Base-by-base conservation (phyloP, 2,797 vertebrate genomes). In the Centroberyx gerrardi region DNA sequence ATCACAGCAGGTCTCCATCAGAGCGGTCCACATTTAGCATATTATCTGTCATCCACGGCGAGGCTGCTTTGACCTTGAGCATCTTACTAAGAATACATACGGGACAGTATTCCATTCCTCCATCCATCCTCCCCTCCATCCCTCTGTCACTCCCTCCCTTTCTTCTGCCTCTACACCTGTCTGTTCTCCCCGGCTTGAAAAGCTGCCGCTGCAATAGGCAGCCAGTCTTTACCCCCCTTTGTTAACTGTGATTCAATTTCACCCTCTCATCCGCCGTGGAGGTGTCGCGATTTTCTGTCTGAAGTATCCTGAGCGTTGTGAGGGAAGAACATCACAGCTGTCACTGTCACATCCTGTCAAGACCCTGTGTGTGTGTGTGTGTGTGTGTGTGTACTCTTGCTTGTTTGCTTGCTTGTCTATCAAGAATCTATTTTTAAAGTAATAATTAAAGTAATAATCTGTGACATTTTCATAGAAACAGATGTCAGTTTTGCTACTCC, bases 41-140 rank as follows among this genome's bases (percentile, higher is more conserved):
- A 36, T 81, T 67, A 62, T 87, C 79, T 72, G 74, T 89, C 88
- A 79, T 87, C 68, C 76, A 67, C 8, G 55, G 61, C 4, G 56
- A 75, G 18, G n/a, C 61, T 40, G 71, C 72, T 75, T 61, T 78
- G 84, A 90, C 89, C 87, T 90, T 86, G 77, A 81, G 67, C 42
- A 72, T 72, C 52, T 72, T 12, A 64, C 58, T 38, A 66, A 75
- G 55, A 82, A 70, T 40, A 69, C 63, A 53, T 62, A 28, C 46
- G 7, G 40, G 52, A 68, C n/a, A 17, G 10, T 52, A 15, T 52
- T 51, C 62, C 33, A 0, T 73, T 31, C 65, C 68, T 31, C 65
- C 8, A 2, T n/a, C 18, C 18, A 8, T 55, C 29, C 33, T 18
- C 28, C n/a, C 9, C 52, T 15, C 5, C 52, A 17, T 65, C 38